Conservation (phyloP, 2,113 vertebrate species). For the Callithrix jacchus region DNA sequence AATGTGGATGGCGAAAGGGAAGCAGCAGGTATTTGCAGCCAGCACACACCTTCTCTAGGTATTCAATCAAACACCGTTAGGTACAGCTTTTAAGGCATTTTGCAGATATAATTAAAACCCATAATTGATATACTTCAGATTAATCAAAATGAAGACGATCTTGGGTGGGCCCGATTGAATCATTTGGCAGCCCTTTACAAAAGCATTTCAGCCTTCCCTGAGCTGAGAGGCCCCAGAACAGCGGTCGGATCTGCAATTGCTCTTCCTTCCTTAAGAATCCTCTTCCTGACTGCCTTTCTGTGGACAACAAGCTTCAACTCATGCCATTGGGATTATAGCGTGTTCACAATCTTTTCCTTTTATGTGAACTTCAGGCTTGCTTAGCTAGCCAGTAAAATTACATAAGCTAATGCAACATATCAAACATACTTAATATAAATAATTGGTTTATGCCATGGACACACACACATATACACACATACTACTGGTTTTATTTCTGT, state of each 20-base stretch:
- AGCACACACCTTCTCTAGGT: neutral
- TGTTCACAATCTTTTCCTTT: neutral
- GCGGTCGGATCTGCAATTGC: neutral
- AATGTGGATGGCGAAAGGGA: neutral
- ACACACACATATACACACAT: neutral
- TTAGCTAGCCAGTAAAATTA: neutral
- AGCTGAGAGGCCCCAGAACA: neutral
- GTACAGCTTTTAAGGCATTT: neutral
- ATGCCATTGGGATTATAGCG: fast-evolving
- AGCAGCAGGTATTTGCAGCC: neutral
- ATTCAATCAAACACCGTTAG: neutral
- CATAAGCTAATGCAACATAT: neutral
- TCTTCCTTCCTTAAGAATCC: neutral
- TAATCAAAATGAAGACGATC: neutral
- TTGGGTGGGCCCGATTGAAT: neutral
- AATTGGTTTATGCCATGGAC: no score
- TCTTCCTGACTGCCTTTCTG: neutral
- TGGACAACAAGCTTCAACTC: neutral
- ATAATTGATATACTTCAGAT: neutral
- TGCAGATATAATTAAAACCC: neutral
- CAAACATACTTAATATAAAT: neutral
- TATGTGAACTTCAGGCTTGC: neutral
- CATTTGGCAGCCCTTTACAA: neutral
- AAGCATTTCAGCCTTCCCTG: neutral
- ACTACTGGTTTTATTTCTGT: neutral